A percentile compares a stretch with the other conserved stretches of the same genome.
These are phyloP conservation scores for Sparus aurata DNA, from an alignment of 2,797 vertebrate genomes.

Conservation along the genomic window DNA sequence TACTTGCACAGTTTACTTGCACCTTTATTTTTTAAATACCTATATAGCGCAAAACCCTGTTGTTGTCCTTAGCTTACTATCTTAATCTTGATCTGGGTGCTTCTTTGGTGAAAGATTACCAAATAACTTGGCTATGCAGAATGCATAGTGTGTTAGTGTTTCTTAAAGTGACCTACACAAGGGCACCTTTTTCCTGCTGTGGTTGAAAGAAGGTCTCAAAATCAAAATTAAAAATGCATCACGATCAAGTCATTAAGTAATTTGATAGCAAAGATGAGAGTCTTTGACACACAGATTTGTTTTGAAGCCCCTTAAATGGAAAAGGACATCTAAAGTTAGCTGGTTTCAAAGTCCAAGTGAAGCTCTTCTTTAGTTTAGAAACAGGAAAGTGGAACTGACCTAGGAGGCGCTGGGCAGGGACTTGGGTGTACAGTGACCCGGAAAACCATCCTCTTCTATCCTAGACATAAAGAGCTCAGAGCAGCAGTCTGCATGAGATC, in stretches of 20 bases:
- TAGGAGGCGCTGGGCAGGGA: constrained; percentile 49
- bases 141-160: constrained; percentile 3
- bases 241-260: background rate
- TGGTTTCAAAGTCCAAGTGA: constrained; percentile 54
- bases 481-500: constrained; percentile 72
- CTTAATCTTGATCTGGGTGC: background rate
- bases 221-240: background rate
- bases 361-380: constrained; percentile 52
- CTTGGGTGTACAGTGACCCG: constrained; percentile 80
- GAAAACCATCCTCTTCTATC: constrained; percentile 76
- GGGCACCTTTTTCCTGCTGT: background rate
- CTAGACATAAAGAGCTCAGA: constrained; percentile 78
- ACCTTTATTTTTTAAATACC: background rate
- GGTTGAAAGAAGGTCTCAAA: background rate
- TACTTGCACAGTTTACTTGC: background rate
- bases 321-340: constrained; percentile 46
- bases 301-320: constrained; percentile 22
- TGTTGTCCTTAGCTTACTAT: background rate
- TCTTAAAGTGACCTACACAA: constrained; percentile 9
- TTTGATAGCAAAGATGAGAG: background rate
- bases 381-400: constrained; percentile 66
- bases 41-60: background rate
- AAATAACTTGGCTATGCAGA: background rate
- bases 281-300: constrained; percentile 3
- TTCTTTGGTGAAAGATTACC: constrained; percentile 6